Evolutionary conservation across 2,888 invertebrate genomes (phyloP), one percentile per base, ranked within the genome.

Genomic region (Luperina nickerlii): DNA sequence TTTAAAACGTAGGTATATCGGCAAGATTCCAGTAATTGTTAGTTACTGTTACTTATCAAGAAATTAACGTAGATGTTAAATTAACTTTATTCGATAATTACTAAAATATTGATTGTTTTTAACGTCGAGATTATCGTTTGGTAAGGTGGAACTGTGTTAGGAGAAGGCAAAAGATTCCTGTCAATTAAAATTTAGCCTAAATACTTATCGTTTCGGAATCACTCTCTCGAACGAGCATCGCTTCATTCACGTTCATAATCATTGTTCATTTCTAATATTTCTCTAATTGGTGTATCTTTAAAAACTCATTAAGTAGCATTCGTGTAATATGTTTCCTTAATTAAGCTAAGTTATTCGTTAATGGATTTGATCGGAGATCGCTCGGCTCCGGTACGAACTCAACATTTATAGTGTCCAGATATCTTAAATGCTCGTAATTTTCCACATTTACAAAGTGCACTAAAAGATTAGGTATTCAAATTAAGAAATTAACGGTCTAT

Each of bases 121-220:
- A 89, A 90, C 91, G 93, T 94, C 91, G 94, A 94, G 94, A 94
- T 95, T 92, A 93, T 92, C 92, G 92, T 93, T 94, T 91, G 91
- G 94, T 95, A 94, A 95, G 94, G 95, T 96, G 96, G 96, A 96
- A 96, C 96, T 92, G 96, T 96, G 96, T 94, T 96, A 95, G 95
- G 79, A 87, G 90, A 90, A 92, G 91, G 92, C 89, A 88, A 90
- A 90, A 76, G 91, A 92, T 93, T 94, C 91, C 92, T 92, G 93
- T 93, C 91, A 91, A 92, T 92, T 92, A 90, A 90, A 91, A 91
- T 91, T 87, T 89, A 88, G 91, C 92, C 93, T 93, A 92, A 93
- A 92, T 93, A 93, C 93, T 90, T 92, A 89, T 85, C 93, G 93
- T 92, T 93, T 93, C 92, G 93, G 93, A 92, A 93, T 91, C 83